Conservation (phyloP, 2,797 vertebrate genomes). For the Falco concolor region DNA sequence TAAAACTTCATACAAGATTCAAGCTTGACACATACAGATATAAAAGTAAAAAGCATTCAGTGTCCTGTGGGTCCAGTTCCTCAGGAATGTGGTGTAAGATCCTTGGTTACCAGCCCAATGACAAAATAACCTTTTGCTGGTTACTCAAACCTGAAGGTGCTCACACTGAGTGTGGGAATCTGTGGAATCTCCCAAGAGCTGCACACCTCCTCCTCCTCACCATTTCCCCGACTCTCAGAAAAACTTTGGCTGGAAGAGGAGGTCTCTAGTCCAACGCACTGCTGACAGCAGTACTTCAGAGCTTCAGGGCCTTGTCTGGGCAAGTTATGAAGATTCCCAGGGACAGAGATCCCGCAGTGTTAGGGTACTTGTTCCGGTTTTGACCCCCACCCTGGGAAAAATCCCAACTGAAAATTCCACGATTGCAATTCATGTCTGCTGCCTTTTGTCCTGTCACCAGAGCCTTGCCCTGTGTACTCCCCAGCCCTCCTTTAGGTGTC, state of each 20-base stretch:
- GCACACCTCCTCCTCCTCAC: not conserved
- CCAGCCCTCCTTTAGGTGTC: not conserved
- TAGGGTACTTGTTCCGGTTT: not conserved
- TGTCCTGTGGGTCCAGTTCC: not conserved
- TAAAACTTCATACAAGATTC: not conserved
- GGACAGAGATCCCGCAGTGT: not conserved
- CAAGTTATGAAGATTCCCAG: not conserved
- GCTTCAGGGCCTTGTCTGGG: not conserved
- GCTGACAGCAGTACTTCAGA: not conserved
- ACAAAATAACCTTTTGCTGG: not conserved
- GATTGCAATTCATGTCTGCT: not conserved
- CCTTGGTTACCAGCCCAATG: not conserved
- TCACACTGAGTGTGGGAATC: not conserved
- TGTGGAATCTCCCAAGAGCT: not conserved
- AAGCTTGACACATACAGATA: not conserved
- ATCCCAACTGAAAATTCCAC: not conserved
- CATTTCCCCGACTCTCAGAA: not conserved
- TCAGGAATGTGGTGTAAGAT: not conserved
- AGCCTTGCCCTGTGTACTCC: not conserved
- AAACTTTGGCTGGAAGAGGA: not conserved
- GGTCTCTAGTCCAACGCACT: not conserved
- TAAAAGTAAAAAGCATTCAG: not conserved
- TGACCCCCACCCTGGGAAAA: not conserved
- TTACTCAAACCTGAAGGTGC: not conserved
- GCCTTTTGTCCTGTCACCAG: not conserved